Conservation (phyloP, 1,140 invertebrate genomes). For the Radopholus similis region DNA sequence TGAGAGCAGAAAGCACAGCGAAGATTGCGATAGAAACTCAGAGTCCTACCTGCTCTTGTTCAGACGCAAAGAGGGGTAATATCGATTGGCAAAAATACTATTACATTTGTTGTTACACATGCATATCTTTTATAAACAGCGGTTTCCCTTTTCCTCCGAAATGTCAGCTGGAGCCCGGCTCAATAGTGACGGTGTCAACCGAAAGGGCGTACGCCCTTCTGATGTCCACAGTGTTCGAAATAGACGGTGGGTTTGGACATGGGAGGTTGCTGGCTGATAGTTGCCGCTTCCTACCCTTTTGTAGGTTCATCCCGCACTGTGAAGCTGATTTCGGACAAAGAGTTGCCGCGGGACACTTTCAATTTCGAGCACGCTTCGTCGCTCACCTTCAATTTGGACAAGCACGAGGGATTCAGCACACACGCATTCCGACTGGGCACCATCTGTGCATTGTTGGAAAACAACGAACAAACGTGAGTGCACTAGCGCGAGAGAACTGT, state of each 20-base stretch:
- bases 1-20: not conserved
- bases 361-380: not conserved
- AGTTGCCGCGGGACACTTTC: not conserved
- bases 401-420: conserved; percentile 14
- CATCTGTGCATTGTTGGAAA: conserved; percentile 1
- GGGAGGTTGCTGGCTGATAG: not conserved
- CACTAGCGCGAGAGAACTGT: not conserved
- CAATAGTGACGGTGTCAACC: conserved; percentile 7
- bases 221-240: conserved; percentile 1
- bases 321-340: not conserved
- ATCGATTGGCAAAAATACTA: no score
- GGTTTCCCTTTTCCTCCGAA: not conserved
- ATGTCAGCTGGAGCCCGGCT: not conserved
- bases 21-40: not conserved
- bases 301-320: not conserved
- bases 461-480: conserved; percentile 4
- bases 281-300: not conserved
- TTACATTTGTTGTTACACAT: no score
- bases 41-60: no score
- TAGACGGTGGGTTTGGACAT: not conserved
- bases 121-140: not conserved
- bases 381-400: conserved; percentile 5
- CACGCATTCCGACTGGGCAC: conserved; percentile 6
- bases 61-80: no score
- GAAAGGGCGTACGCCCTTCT: conserved; percentile 1